phyloP scores from a whole-genome alignment of 2,888 invertebrate species.

The Noctua comes region DNA sequence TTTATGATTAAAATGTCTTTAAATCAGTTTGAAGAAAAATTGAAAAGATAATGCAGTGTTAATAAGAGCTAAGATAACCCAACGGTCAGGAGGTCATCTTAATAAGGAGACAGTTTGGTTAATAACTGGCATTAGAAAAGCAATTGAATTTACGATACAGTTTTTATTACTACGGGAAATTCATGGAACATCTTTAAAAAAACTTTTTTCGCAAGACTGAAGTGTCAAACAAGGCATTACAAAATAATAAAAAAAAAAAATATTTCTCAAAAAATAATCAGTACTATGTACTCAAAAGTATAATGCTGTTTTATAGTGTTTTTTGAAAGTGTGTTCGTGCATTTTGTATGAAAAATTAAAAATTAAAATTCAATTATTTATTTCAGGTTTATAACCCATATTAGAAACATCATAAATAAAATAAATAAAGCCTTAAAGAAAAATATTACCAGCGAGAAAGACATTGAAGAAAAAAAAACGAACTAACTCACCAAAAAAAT shows the following conservation, averaged over 20 bases:
- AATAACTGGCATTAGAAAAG: neutral
- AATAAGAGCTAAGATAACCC: constrained; percentile 14
- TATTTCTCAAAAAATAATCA: no score
- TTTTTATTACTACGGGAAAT: neutral
- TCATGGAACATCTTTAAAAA: no score
- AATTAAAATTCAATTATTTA: no score
- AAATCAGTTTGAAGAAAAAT: neutral
- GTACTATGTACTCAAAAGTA: no score
- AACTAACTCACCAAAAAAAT: neutral
- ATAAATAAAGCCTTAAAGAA: neutral
- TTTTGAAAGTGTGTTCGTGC: no score
- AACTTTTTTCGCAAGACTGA: no score
- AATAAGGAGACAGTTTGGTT: constrained; percentile 1
- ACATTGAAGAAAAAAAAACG: neutral
- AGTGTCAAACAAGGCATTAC: no score
- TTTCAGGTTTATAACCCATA: no score
- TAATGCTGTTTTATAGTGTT: no score
- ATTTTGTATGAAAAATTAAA: no score
- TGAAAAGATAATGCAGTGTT: neutral
- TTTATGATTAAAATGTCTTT: neutral
- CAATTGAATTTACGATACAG: neutral
- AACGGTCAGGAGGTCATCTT: neutral
- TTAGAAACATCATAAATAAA: no score
- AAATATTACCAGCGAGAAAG: neutral
- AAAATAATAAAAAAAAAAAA: no score